Evolutionary conservation across 2,797 vertebrate genomes (phyloP), one percentile per base, ranked within the genome.

Genomic region (Enteromius unitaeniatus): DNA sequence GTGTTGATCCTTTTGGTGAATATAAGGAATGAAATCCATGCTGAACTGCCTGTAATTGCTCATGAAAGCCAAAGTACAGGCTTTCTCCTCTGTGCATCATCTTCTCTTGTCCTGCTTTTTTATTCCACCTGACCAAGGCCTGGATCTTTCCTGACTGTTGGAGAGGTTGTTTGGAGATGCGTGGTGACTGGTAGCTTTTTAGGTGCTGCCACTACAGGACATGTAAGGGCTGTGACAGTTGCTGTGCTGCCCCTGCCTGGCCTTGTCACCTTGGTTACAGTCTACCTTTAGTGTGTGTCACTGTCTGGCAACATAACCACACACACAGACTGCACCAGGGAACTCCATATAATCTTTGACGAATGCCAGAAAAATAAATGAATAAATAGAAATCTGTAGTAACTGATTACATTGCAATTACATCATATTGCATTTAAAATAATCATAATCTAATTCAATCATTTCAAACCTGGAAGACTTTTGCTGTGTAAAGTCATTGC

Each of bases 191-290:
- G 77, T 79, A 83, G 90, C 88, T 88, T 87, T 49, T 77, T 83
- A 65, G 78, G 79, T 85, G 81, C 31, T 84, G 83, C 65, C 67
- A 84, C 45, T 31, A 76, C 69, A 4, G 51, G 88, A 90, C 31
- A 60, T 86, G 90, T 88, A 85, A 81, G 78, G 75, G 53, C 90
- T 90, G 89, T 93, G 93, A 93, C 93, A 93, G 79, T 78, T 8
- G 78, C 88, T 91, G 89, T 90, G 91, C 91, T 13, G 87, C 82
- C 79, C 81, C 86, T 84, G 89, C 88, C 86, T 74, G 58, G 85
- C 83, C 86, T 83, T 51, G 89, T 92, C 92, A 85, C 88, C 85
- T 19, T 81, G 58, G 88, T 62, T 88, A 90, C 78, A 26, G 70
- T 3, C 68, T 67, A 82, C 87, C 86, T 82, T 76, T 10, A n/a